Conservation (phyloP, 2,888 invertebrate species). For the Choristoneura rosaceana region DNA sequence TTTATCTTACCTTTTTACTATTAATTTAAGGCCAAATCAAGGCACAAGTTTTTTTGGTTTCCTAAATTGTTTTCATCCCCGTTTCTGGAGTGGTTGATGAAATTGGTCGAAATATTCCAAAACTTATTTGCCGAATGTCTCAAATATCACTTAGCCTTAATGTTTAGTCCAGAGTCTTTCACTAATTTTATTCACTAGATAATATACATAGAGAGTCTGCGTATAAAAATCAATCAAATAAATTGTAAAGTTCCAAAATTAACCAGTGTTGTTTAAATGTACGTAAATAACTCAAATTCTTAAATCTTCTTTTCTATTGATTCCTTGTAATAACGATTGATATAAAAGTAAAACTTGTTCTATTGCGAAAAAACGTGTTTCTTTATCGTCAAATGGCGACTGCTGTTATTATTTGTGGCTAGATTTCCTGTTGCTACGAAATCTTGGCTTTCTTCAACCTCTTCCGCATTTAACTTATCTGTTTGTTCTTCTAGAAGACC, state of each 20-base stretch:
- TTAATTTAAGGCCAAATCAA: conserved; percentile 86
- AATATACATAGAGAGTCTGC: conserved; percentile 81
- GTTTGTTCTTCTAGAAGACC: conserved; percentile 68
- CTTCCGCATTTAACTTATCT: conserved; percentile 81
- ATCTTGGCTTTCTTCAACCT: conserved; percentile 75
- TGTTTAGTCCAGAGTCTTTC: conserved; percentile 77
- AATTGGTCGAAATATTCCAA: conserved; percentile 81
- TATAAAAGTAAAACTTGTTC: conserved; percentile 86
- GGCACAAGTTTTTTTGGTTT: conserved; percentile 75
- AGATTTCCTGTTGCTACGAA: conserved; percentile 79
- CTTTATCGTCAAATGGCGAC: conserved; percentile 86
- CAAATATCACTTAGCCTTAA: conserved; percentile 83
- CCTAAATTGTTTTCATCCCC: conserved; percentile 73
- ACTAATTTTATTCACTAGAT: conserved; percentile 80
- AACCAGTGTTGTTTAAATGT: conserved; percentile 86
- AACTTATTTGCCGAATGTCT: conserved; percentile 78
- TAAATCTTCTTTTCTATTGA: conserved; percentile 85
- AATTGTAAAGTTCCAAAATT: conserved; percentile 84
- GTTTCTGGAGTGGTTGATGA: conserved; percentile 77
- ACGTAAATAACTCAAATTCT: conserved; percentile 81
- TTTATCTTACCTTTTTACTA: conserved; percentile 83
- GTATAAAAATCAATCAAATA: conserved; percentile 82
- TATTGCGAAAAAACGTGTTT: conserved; percentile 86
- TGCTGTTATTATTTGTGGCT: conserved; percentile 74
- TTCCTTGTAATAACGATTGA: conserved; percentile 85